Conservation (phyloP, 2,797 vertebrate species). For the Perodicticus potto region DNA sequence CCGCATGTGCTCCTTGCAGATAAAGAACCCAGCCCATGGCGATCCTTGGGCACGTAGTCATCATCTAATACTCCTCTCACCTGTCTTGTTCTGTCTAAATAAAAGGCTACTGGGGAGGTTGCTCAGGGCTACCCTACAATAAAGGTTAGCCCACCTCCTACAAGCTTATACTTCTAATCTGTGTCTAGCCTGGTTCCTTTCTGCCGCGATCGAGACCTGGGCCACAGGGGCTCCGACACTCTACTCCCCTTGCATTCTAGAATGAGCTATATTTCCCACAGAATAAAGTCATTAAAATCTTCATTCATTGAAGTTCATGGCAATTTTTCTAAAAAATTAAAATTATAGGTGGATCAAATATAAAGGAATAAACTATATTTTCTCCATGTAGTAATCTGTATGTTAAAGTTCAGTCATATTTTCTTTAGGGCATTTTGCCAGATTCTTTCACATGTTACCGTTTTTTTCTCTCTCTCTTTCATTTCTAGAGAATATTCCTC, state of each 20-base stretch:
- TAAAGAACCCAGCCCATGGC: no score
- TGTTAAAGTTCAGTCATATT: neutral
- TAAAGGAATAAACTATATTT: neutral
- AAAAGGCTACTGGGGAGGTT: no score
- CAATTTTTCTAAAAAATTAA: neutral
- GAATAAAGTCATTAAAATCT: neutral
- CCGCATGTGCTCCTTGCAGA: no score
- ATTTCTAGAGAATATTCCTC: neutral
- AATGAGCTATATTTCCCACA: neutral
- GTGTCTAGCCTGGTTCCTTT: no score
- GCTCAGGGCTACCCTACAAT: no score
- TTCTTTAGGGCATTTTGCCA: neutral
- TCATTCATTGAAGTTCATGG: neutral
- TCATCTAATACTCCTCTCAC: no score
- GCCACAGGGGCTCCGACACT: no score
- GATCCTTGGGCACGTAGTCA: no score
- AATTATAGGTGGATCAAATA: neutral
- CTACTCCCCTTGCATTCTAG: neutral
- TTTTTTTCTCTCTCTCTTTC: neutral
- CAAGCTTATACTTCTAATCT: no score
- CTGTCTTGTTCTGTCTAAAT: no score
- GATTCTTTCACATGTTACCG: neutral
- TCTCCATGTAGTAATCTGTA: neutral
- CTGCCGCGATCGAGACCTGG: no score
- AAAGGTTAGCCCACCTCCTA: no score